Base-by-base conservation (phyloP, 2,888 invertebrate species). In the Diplolepis rosae region DNA sequence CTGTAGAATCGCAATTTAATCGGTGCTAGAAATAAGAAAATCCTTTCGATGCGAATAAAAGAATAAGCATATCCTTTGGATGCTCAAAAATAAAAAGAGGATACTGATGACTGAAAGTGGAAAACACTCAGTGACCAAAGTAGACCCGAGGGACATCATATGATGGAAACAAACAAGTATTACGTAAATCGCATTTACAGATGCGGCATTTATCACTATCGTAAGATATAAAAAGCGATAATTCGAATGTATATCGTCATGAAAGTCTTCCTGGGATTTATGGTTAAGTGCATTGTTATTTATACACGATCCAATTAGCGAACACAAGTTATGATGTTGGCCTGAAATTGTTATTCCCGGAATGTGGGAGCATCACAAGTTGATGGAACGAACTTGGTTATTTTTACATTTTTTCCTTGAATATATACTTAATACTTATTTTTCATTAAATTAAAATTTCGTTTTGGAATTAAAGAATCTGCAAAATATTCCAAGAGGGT, bases 161-260 rank as follows among this genome's bases (percentile, higher is more conserved):
- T 27, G 15, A 61, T 24, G 27, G 39, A 24, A 35, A 42, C 27
- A 48, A 48, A 48, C 54, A 39, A 42, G 27, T 61, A 39, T 61
- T 61, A 61, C 61, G 35, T 42, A 32, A 61, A 35, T 61, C 9
- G 9, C n/a, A 5, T 61, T 35, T 39, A 61, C 61, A 61, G 27
- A 24, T 22, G 27, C 15, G 13, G 24, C 24, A 61, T 13, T 61
- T 61, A 39, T 61, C 24, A 39, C 24, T 24, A 61, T 61, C n/a
- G 0, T 61, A 13, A 61, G 56, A 35, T 18, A 18, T 11, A 18
- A 54, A 32, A 54, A 18, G n/a, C 27, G 39, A 61, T 35, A 61
- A 39, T 42, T 13, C 7, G 24, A 54, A 51, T 27, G 6, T 22
- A 50, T 50, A 18, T 4, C 30, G 9, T 4, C 11, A 32, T 51